Percentiles rank a stretch among this genome's conserved stretches.
Conservation (phyloP, 2,797 vertebrate species). For the Eulemur rubriventer region DNA sequence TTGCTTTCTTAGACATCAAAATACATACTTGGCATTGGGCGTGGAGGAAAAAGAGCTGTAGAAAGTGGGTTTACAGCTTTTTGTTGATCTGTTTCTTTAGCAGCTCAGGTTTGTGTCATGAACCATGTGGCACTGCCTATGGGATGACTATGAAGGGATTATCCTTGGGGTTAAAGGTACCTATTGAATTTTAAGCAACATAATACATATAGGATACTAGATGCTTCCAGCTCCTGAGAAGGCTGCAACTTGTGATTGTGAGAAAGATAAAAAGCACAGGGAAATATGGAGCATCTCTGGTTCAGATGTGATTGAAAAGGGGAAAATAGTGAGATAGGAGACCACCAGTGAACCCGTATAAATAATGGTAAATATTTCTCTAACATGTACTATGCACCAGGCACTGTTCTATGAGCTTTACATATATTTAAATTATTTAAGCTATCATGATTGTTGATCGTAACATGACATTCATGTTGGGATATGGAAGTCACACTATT, state of each 20-base stretch:
- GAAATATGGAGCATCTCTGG: neutral
- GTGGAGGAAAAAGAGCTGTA: neutral
- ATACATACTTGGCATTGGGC: neutral
- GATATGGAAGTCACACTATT: neutral
- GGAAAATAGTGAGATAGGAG: neutral
- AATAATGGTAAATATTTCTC: neutral
- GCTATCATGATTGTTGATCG: neutral
- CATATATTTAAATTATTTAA: neutral
- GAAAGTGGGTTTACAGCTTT: neutral
- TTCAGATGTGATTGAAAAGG: neutral
- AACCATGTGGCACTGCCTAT: neutral
- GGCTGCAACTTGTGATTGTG: neutral
- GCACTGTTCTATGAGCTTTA: neutral
- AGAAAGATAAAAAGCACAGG: neutral
- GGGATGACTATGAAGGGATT: neutral
- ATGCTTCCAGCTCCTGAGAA: neutral
- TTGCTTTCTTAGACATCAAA: neutral
- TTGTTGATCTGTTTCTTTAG: neutral
- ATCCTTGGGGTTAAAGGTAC: neutral
- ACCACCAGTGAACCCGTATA: neutral
- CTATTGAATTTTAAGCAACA: neutral
- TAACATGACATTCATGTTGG: neutral
- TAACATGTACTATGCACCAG: neutral
- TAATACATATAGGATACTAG: neutral
- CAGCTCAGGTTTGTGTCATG: neutral